A percentile compares a stretch with the other conserved stretches of the same genome.
These are phyloP conservation scores for Centrocercus urophasianus DNA, from an alignment of 2,113 vertebrate species.

Conservation along the genomic window DNA sequence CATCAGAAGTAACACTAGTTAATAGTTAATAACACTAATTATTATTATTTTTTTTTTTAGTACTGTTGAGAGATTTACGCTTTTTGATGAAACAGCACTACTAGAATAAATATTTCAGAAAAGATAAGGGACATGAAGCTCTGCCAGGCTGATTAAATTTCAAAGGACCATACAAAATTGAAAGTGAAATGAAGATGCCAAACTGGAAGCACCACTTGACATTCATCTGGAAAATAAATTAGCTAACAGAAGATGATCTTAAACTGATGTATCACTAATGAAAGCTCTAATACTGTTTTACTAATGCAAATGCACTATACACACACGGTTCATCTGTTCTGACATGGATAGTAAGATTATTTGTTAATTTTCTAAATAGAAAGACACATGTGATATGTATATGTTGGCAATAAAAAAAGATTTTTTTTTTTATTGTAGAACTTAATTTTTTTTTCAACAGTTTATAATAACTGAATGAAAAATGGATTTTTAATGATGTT, in stretches of 20 bases:
- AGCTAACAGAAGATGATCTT: neutral
- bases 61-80: neutral
- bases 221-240: neutral
- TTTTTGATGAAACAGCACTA: neutral
- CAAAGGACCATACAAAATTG: neutral
- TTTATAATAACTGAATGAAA: neutral
- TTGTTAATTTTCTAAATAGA: neutral
- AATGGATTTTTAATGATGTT: neutral
- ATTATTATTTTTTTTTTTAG: too few relatives aligned
- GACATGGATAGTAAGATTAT: neutral
- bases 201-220: rapidly evolving
- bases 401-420: neutral
- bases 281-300: neutral
- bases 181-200: neutral
- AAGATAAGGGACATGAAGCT: neutral
- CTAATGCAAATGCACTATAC: neutral
- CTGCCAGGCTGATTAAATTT: neutral
- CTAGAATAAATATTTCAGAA: neutral
- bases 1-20: neutral
- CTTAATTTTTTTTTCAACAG: neutral
- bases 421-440: neutral
- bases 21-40: too few relatives aligned
- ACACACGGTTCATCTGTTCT: neutral
- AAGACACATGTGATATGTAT: neutral
- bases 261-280: neutral